Percentiles rank a stretch among this genome's conserved stretches.
Conservation (phyloP, 2,113 vertebrate species). For the Prietella phreatophila region DNA sequence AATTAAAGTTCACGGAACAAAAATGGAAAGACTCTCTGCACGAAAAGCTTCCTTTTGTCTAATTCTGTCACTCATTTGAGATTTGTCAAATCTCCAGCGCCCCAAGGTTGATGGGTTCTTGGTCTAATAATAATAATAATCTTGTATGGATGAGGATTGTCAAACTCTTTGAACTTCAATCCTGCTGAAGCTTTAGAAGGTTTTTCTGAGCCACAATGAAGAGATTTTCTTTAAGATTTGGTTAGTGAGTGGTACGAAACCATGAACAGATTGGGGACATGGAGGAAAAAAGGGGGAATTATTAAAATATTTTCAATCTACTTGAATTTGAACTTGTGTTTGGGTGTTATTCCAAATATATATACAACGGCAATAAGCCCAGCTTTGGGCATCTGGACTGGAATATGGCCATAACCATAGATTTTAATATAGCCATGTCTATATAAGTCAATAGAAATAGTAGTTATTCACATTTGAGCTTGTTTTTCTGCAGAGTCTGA, state of each 20-base stretch:
- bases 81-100: constrained; percentile 34
- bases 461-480: not conserved
- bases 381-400: not conserved
- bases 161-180: constrained; percentile 35
- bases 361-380: not conserved
- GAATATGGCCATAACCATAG: not conserved
- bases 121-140: constrained; percentile 47
- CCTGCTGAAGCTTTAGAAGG: constrained; percentile 23
- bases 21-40: constrained; percentile 28
- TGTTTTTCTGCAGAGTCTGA: not conserved
- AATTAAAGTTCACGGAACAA: constrained; percentile 37
- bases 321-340: not conserved
- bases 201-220: constrained; percentile 12
- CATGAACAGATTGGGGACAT: constrained; percentile 3
- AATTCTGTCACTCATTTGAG: constrained; percentile 38
- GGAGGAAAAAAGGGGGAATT: not conserved
- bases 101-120: constrained; percentile 36
- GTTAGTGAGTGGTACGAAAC: not conserved
- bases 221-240: constrained; percentile 12
- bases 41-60: constrained; percentile 33
- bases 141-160: constrained; percentile 19
- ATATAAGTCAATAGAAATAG: not conserved
- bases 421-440: not conserved
- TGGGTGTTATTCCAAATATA: not conserved
- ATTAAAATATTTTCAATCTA: not conserved